These are phyloP conservation scores for Epinephelus awoara DNA, from an alignment of 2,797 vertebrate genomes.

Conservation along the genomic window DNA sequence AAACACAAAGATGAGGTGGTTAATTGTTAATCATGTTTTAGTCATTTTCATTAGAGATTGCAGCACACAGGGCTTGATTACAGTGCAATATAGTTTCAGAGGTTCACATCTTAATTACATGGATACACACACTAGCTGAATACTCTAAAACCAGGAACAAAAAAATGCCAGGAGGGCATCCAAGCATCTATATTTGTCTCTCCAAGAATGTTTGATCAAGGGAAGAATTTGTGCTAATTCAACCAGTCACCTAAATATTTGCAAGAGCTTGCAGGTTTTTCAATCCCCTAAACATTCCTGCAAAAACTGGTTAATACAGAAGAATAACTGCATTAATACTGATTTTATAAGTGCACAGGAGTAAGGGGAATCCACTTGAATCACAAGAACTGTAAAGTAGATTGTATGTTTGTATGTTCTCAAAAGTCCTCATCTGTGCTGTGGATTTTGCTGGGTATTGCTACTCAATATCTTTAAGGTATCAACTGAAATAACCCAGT, in stretches of 20 bases:
- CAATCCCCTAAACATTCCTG: not conserved
- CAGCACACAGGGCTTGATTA: constrained; percentile 11
- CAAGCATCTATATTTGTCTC: not conserved
- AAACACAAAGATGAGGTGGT: constrained; percentile 14
- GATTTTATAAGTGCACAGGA: no score
- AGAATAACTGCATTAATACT: not conserved
- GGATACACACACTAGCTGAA: constrained; percentile 15
- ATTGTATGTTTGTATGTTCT: no score
- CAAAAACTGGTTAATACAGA: not conserved
- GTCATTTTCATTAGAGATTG: constrained; percentile 29
- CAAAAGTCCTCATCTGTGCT: no score
- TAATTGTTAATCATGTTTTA: constrained; percentile 20
- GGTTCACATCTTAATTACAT: constrained; percentile 21
- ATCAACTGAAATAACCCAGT: no score
- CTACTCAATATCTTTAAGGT: no score
- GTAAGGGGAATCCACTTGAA: no score
- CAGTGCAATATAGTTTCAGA: constrained; percentile 8
- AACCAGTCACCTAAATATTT: not conserved
- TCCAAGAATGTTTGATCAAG: not conserved
- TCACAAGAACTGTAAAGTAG: no score
- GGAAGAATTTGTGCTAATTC: constrained; percentile 2
- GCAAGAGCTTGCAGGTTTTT: not conserved
- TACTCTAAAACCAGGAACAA: not conserved
- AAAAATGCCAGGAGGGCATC: not conserved
- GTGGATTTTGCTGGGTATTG: no score